Percentiles rank a stretch among this genome's conserved stretches.
These are phyloP conservation scores for Microtus montanus DNA, from an alignment of 2,113 vertebrate species.

Conservation along the genomic window DNA sequence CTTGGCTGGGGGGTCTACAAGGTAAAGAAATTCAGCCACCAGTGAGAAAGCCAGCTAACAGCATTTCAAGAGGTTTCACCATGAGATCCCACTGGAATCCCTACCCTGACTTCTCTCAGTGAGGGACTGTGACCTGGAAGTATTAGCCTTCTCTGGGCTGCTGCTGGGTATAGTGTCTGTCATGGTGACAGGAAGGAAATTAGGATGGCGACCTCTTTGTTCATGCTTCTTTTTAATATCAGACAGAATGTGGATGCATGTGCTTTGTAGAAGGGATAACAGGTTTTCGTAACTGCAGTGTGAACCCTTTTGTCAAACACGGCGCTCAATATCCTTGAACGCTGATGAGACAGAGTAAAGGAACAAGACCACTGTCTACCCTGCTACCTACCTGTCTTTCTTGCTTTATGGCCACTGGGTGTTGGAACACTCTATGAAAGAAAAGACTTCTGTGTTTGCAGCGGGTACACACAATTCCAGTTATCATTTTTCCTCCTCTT, in stretches of 20 bases:
- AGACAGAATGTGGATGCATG: neutral
- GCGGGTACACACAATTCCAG: constrained; percentile 54
- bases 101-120: neutral
- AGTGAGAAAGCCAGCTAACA: neutral
- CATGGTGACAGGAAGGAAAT: neutral
- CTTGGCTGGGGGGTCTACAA: neutral
- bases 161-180: neutral
- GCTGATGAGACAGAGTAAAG: constrained; percentile 58
- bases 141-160: neutral
- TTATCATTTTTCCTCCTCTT: constrained; percentile 65
- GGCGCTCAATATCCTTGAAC: neutral
- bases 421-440: constrained; percentile 60
- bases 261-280: constrained; percentile 1
- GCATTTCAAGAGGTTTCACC: neutral
- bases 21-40: neutral
- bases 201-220: neutral
- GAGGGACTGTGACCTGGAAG: neutral
- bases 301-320: constrained; percentile 53
- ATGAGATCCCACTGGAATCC: neutral
- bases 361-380: constrained; percentile 49
- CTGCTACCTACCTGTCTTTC: constrained; percentile 32
- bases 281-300: constrained; percentile 43
- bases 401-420: constrained; percentile 50
- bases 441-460: constrained; percentile 50
- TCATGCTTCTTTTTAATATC: neutral